A percentile compares a stretch with the other conserved stretches of the same genome.
phyloP scores from a whole-genome alignment of 1,140 invertebrate genomes.

The Sitobion miscanthi region DNA sequence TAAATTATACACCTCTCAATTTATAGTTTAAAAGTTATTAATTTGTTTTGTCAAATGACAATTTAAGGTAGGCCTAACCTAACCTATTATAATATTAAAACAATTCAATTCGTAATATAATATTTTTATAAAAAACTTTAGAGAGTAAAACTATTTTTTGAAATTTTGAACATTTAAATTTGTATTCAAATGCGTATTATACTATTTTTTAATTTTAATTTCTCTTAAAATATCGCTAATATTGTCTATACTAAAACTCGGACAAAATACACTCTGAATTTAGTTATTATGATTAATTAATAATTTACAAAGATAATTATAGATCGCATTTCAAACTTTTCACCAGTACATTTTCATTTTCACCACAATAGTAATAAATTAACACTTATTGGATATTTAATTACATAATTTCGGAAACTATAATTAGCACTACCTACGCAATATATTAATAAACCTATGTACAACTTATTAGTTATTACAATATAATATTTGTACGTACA shows the following conservation, averaged over 20 bases:
- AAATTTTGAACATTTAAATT: not conserved
- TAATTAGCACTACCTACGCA: not conserved
- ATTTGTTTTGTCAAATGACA: too few species aligned
- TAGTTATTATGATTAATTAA: not conserved
- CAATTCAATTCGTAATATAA: too few species aligned
- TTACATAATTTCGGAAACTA: not conserved
- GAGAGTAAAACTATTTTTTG: too few species aligned
- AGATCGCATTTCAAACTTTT: not conserved
- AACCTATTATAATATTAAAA: too few species aligned
- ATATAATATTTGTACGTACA: not conserved
- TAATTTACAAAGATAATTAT: not conserved
- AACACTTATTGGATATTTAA: not conserved
- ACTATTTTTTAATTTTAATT: not conserved
- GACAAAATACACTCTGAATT: not conserved
- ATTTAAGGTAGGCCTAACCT: too few species aligned
- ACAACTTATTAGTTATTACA: not conserved
- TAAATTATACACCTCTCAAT: too few species aligned
- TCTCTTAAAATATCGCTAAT: not conserved
- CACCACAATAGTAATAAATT: not conserved
- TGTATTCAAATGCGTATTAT: not conserved
- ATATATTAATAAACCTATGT: not conserved
- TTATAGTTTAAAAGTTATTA: too few species aligned
- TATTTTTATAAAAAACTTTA: too few species aligned
- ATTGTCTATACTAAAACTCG: not conserved
- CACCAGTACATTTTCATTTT: not conserved